phyloP scores from a whole-genome alignment of 2,888 invertebrate genomes.

The Odontothrips loti region DNA sequence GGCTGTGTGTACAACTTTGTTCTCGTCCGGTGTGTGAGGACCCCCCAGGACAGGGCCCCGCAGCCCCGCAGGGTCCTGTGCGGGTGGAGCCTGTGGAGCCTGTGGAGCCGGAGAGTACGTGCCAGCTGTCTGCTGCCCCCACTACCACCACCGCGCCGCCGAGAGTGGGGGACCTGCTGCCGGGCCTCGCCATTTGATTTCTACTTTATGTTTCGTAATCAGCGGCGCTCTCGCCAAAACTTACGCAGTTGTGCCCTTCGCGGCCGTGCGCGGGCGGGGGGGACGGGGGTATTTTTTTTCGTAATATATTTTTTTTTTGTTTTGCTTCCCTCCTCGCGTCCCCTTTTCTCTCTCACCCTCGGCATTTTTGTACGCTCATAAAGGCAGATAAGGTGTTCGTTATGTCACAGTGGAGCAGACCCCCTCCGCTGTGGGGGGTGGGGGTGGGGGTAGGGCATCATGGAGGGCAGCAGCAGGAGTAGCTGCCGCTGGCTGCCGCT shows the following conservation, averaged over 20 bases:
- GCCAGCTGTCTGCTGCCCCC: conserved; percentile 15
- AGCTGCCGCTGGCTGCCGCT: no score
- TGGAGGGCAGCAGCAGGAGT: no score
- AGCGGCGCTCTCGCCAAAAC: not conserved
- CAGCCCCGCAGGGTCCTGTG: not conserved
- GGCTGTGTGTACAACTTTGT: not conserved
- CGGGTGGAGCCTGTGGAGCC: not conserved
- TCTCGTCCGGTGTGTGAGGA: not conserved
- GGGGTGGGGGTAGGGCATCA: no score
- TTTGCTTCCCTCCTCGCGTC: not conserved
- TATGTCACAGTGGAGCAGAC: not conserved
- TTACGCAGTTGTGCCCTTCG: not conserved
- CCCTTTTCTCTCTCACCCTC: not conserved
- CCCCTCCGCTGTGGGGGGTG: no score
- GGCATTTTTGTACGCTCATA: not conserved
- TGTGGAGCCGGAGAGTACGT: not conserved
- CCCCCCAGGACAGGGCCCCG: not conserved
- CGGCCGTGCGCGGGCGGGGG: not conserved
- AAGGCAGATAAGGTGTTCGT: conserved; percentile 11
- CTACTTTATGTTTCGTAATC: conserved; percentile 3
- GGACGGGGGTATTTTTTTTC: not conserved
- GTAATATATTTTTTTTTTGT: not conserved
- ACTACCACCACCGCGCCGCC: not conserved
- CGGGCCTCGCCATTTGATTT: not conserved
- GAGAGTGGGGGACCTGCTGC: not conserved